Evolutionary conservation across 2,797 vertebrate genomes (phyloP), one percentile per base, ranked within the genome.

Genomic region (Vireo griseus): DNA sequence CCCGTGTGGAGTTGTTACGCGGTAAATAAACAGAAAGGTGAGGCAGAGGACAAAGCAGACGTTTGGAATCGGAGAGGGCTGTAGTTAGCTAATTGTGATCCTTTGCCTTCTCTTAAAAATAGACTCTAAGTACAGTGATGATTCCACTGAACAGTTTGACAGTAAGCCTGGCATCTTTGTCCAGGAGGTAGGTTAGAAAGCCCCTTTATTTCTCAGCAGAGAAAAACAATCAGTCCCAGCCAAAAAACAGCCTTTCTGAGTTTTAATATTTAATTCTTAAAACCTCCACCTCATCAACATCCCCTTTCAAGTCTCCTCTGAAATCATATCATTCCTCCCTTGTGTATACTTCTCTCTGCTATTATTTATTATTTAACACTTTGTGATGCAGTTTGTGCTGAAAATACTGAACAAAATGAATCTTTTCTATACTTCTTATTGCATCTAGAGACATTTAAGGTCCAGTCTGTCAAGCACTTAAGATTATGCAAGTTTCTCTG

Each of bases 311-410:
- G 88, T 88, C 92, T 96, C 94, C 69, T 79, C 92, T 91, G 95
- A 93, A 96, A 95, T 95, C 73, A 5, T 93, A 89, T 90, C 68
- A 80, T 71, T 86, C 74, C 76, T 96, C 94, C 88, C 92, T 69
- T 86, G 86, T 86, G 92, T 73, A 76, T 93, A 68, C 66, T 81
- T 94, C 92, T 92, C 77, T 79, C 75, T 74, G 75, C 66, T 90
- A 76, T 92, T 94, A 97, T 96, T 89, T 93, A 95, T 97, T 97
- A 95, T 97, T 97, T 96, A 96, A 94, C 91, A 94, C 86, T 95
- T 95, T 94, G 92, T 92, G 94, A 96, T 94, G 89, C 59, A 62
- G 74, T 95, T 94, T 75, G 85, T 90, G 85, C 92, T 91, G 81
- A 94, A 93, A 92, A 92, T 66, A 45, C 90, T 54, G 40, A 76